A percentile compares a stretch with the other conserved stretches of the same genome.
Conservation (phyloP, 2,113 vertebrate genomes). For the Seriola rivoliana region DNA sequence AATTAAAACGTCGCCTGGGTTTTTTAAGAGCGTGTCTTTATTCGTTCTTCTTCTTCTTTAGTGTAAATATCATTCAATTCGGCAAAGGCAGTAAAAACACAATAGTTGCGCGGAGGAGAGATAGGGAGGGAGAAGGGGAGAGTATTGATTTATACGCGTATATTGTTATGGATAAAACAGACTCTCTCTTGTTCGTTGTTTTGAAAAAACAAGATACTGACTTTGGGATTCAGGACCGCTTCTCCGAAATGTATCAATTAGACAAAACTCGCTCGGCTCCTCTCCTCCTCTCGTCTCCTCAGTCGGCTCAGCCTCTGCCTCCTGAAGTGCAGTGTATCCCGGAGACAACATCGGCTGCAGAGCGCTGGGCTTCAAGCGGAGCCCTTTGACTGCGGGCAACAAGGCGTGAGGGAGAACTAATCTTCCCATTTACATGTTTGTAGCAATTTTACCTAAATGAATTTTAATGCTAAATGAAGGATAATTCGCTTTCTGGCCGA, state of each 20-base stretch:
- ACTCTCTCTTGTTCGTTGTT: constrained; percentile 66
- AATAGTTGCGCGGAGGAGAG: constrained; percentile 68
- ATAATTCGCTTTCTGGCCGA: constrained; percentile 89
- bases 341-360: constrained; percentile 87
- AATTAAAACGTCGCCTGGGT: constrained; percentile 84
- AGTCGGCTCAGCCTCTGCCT: constrained; percentile 57
- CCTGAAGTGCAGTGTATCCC: constrained; percentile 86
- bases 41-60: constrained; percentile 47
- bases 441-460: constrained; percentile 97
- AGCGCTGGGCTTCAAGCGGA: constrained; percentile 91
- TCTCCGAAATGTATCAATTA: constrained; percentile 69
- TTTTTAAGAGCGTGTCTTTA: constrained; percentile 68
- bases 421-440: constrained; percentile 97
- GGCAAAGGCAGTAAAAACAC: constrained; percentile 77
- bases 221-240: constrained; percentile 57
- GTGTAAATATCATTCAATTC: constrained; percentile 78
- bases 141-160: constrained; percentile 78
- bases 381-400: constrained; percentile 95
- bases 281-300: constrained; percentile 63
- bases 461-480: constrained; percentile 97
- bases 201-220: constrained; percentile 32
- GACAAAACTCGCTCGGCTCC: constrained; percentile 62
- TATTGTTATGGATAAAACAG: constrained; percentile 77
- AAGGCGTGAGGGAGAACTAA: constrained; percentile 98
- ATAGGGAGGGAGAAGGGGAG: constrained; percentile 54